These are phyloP conservation scores for Hyperoplus lanceolatus DNA, from an alignment of 2,797 vertebrate species.

Conservation along the genomic window DNA sequence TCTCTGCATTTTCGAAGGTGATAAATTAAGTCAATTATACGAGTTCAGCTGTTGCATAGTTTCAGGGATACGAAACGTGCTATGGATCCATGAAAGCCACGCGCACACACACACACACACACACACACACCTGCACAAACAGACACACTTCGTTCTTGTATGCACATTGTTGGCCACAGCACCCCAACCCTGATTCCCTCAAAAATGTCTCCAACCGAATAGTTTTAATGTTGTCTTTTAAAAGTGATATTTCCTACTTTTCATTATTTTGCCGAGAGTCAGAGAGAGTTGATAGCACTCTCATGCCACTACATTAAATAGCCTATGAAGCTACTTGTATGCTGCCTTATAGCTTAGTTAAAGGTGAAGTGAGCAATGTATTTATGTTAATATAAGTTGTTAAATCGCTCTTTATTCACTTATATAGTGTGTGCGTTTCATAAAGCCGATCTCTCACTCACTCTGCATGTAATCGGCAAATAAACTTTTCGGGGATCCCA, in stretches of 20 bases:
- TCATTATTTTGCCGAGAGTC: background rate
- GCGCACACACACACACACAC: background rate
- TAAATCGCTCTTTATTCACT: too few species aligned
- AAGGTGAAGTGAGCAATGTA: too few species aligned
- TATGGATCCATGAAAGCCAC: conserved; percentile 23
- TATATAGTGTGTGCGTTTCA: too few species aligned
- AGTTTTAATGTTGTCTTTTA: background rate
- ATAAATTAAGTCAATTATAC: conserved; percentile 62
- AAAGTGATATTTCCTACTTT: too few species aligned
- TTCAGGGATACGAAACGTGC: conserved; percentile 42
- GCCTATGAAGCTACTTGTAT: background rate
- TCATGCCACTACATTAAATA: background rate
- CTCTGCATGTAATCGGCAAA: too few species aligned
- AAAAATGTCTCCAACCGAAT: background rate
- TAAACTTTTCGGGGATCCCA: too few species aligned
- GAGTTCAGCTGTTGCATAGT: conserved; percentile 58
- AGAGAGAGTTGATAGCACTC: background rate
- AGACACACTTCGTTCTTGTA: background rate
- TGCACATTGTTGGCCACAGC: background rate
- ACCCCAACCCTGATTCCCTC: background rate
- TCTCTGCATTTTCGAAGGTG: conserved; percentile 32
- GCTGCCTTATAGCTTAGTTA: background rate
- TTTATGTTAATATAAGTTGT: too few species aligned
- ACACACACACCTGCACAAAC: background rate
- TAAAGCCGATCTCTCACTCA: too few species aligned